Conservation (phyloP, 2,113 vertebrate genomes). For the Poicephalus meyeri region DNA sequence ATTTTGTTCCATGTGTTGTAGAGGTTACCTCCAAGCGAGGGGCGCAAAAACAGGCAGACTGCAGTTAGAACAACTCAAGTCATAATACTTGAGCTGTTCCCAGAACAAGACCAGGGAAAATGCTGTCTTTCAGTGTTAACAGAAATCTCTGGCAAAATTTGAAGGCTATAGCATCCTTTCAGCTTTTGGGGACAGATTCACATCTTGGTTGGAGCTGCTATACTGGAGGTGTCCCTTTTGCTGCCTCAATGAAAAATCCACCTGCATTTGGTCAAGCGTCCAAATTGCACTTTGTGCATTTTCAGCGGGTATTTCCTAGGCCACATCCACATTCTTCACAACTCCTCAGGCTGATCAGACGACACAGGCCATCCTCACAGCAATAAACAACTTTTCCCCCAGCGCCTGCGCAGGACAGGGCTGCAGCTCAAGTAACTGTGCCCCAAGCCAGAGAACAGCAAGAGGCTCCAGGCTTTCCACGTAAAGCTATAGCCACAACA, state of each 20-base stretch:
- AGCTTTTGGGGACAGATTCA: not conserved
- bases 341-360: not conserved
- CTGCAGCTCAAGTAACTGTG: not conserved
- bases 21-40: not conserved
- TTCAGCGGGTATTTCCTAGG: not conserved
- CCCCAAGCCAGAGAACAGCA: not conserved
- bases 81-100: not conserved
- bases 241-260: not conserved
- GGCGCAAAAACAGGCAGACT: not conserved
- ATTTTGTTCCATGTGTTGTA: conserved; percentile 19
- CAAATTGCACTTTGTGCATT: not conserved
- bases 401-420: rapidly evolving
- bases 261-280: not conserved
- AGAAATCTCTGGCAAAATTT: not conserved
- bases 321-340: not conserved
- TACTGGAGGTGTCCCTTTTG: not conserved
- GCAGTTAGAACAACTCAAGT: not conserved
- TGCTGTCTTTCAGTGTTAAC: not conserved
- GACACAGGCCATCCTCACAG: not conserved
- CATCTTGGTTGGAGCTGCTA: not conserved
- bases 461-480: not conserved
- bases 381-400: not conserved
- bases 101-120: not conserved
- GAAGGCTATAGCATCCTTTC: not conserved
- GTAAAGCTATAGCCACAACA: rapidly evolving